phyloP scores from a whole-genome alignment of 2,113 vertebrate species.

The Leucopsar rothschildi region DNA sequence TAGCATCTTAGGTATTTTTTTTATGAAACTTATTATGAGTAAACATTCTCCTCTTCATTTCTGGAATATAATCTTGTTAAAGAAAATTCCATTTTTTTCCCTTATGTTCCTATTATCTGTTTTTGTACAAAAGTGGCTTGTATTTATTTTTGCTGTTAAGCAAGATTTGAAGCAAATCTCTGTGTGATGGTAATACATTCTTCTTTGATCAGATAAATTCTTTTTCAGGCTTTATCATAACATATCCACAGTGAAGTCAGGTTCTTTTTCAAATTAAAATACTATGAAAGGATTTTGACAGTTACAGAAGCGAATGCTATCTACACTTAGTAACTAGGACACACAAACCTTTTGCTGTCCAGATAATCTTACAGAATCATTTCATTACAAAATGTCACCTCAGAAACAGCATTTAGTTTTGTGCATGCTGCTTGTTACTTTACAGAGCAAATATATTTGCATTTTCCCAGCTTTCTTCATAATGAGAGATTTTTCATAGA shows the following conservation, averaged over 20 bases:
- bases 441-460: neutral
- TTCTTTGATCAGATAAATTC: conserved; percentile 67
- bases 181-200: conserved; percentile 30
- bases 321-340: neutral
- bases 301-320: neutral
- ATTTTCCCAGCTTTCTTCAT: conserved; percentile 16
- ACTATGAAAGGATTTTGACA: conserved; percentile 5
- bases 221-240: conserved; percentile 54
- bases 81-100: neutral
- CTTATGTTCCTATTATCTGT: conserved; percentile 36
- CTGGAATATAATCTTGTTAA: neutral
- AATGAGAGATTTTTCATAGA: neutral
- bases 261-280: conserved; percentile 49
- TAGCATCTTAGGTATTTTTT: neutral
- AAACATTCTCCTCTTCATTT: neutral
- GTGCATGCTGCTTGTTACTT: conserved; percentile 14
- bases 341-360: neutral
- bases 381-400: conserved; percentile 32
- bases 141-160: conserved; percentile 59
- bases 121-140: neutral
- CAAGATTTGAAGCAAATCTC: conserved; percentile 60
- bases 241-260: conserved; percentile 28
- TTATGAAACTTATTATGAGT: neutral
- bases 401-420: neutral
- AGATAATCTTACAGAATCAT: neutral